These are phyloP conservation scores for Scophthalmus maximus DNA, from an alignment of 2,113 vertebrate species.

Conservation along the genomic window DNA sequence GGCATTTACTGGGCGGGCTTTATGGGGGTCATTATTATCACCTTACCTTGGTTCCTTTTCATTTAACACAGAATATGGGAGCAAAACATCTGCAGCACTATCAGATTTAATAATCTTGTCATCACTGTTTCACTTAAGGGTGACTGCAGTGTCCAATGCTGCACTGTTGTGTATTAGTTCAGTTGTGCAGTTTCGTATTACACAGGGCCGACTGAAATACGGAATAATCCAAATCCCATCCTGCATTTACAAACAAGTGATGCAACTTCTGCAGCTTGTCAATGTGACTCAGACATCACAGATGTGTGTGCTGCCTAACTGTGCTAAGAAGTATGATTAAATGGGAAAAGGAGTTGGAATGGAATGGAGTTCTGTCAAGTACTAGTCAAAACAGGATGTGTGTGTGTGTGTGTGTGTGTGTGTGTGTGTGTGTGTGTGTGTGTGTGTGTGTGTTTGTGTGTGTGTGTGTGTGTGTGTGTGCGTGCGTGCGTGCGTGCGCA, in stretches of 20 bases:
- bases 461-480: no score
- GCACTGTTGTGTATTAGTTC: no score
- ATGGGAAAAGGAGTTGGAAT: background rate
- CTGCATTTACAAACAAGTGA: background rate
- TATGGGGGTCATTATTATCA: constrained; percentile 52
- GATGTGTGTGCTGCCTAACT: background rate
- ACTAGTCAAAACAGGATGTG: background rate
- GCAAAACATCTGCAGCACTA: constrained; percentile 36
- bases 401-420: no score
- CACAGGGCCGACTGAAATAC: background rate
- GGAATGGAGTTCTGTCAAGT: constrained; percentile 1
- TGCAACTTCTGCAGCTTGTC: constrained; percentile 6
- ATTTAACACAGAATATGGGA: constrained; percentile 41
- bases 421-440: no score
- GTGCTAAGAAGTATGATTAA: background rate
- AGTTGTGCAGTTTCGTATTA: no score
- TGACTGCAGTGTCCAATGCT: constrained; percentile 10
- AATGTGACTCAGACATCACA: constrained; percentile 10
- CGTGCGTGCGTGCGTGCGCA: background rate
- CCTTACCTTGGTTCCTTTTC: constrained; percentile 51
- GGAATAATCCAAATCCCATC: background rate
- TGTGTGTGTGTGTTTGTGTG: no score
- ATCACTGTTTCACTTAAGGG: constrained; percentile 37
- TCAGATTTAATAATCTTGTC: constrained; percentile 59
- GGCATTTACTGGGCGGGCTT: constrained; percentile 47